These are phyloP conservation scores for Calosoma granatense DNA, from an alignment of 1,140 invertebrate genomes.

Conservation along the genomic window DNA sequence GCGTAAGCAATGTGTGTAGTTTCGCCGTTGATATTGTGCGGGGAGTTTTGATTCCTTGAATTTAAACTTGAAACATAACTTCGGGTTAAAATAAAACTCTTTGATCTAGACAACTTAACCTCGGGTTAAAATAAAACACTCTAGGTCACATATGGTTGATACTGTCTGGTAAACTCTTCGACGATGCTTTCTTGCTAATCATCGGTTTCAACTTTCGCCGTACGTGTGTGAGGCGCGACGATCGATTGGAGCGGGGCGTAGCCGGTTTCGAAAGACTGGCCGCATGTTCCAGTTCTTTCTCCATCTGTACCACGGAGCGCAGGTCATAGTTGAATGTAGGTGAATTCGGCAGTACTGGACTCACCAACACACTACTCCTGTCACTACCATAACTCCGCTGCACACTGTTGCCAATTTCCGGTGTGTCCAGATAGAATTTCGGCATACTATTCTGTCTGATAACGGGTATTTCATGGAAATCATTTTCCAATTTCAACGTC, in stretches of 20 bases:
- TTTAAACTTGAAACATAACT: too few relatives aligned
- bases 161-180: neutral
- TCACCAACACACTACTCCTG: conserved; percentile 16
- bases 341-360: conserved; percentile 18
- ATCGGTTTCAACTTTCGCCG: conserved; percentile 23
- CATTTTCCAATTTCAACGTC: conserved; percentile 21
- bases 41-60: too few relatives aligned
- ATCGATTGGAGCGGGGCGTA: neutral
- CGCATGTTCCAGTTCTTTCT: conserved; percentile 14
- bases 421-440: conserved; percentile 27
- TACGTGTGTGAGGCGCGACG: conserved; percentile 20
- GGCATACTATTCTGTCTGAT: conserved; percentile 27
- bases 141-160: neutral
- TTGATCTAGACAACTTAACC: too few relatives aligned
- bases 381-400: conserved; percentile 16
- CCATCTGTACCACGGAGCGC: conserved; percentile 26
- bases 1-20: too few relatives aligned
- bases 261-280: conserved; percentile 10
- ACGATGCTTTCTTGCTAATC: conserved; percentile 19
- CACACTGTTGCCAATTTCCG: conserved; percentile 21
- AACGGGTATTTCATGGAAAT: conserved; percentile 21
- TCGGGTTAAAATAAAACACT: too few relatives aligned
- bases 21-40: too few relatives aligned
- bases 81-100: too few relatives aligned
- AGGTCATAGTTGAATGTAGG: conserved; percentile 22